Percentiles rank a stretch among this genome's conserved stretches.
phyloP scores from a whole-genome alignment of 2,888 invertebrate species.

The Ischnura elegans region DNA sequence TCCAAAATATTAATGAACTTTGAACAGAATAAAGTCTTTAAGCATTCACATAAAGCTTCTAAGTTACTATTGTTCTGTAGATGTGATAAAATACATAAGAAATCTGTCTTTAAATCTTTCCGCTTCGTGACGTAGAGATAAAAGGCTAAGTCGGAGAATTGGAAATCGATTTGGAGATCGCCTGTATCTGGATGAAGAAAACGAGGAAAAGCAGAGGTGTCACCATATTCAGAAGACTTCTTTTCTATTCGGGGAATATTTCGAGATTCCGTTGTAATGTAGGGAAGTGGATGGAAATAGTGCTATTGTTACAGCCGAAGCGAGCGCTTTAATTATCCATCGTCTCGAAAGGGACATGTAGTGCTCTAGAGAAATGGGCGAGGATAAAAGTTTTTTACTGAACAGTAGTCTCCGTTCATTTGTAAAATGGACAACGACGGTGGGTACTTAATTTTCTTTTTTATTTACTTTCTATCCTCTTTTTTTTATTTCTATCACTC shows the following conservation, averaged over 20 bases:
- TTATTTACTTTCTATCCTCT: background rate
- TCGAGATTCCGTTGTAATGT: background rate
- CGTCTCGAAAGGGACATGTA: background rate
- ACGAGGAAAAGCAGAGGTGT: background rate
- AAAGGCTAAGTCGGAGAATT: background rate
- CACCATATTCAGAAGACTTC: background rate
- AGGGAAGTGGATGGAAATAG: background rate
- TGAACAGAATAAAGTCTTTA: too few species aligned
- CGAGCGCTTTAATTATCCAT: conserved; percentile 6
- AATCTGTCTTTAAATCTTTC: too few species aligned
- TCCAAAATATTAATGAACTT: too few species aligned
- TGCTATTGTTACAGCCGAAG: background rate
- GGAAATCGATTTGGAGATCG: too few species aligned
- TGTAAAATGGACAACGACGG: too few species aligned
- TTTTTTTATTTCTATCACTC: background rate
- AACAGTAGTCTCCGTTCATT: too few species aligned
- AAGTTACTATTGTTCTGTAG: background rate
- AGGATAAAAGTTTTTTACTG: background rate
- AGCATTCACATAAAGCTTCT: background rate
- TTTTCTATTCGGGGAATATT: background rate
- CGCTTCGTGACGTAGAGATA: too few species aligned
- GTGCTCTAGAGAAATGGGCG: background rate
- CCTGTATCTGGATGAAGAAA: too few species aligned
- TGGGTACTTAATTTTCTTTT: background rate
- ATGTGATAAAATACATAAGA: too few species aligned